phyloP scores from a whole-genome alignment of 2,888 invertebrate species.

The Tricholauxania praeusta region DNA sequence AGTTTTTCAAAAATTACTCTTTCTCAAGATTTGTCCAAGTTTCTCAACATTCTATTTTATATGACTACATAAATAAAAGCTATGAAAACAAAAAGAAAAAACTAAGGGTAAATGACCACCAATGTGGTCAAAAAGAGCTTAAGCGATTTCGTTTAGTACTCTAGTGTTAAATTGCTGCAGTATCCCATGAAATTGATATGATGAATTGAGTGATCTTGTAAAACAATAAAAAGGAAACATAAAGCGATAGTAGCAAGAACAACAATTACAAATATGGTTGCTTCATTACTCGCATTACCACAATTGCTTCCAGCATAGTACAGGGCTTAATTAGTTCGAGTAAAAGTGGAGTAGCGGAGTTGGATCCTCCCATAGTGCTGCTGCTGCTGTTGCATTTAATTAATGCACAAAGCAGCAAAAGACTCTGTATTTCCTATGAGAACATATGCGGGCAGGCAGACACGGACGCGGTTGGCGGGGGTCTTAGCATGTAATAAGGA shows the following conservation, averaged over 20 bases:
- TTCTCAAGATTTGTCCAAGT: too few relatives aligned
- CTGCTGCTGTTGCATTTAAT: conserved; percentile 17
- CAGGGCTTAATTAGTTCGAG: conserved; percentile 18
- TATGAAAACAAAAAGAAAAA: too few relatives aligned
- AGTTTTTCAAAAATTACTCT: too few relatives aligned
- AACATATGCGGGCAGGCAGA: background rate
- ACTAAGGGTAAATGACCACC: too few relatives aligned
- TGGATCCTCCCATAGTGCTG: conserved; percentile 1
- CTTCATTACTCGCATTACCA: background rate
- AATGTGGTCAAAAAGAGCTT: too few relatives aligned
- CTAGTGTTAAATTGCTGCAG: too few relatives aligned
- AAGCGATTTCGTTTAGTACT: too few relatives aligned
- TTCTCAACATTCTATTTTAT: too few relatives aligned
- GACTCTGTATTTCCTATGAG: background rate
- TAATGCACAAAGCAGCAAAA: conserved; percentile 7
- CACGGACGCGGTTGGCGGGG: background rate
- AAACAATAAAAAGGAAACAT: conserved; percentile 12
- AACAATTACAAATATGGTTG: conserved; percentile 14
- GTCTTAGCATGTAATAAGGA: too few relatives aligned
- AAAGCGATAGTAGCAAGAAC: conserved; percentile 19
- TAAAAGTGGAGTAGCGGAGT: background rate
- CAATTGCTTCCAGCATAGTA: background rate
- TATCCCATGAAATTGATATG: too few relatives aligned
- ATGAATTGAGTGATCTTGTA: background rate
- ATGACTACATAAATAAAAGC: too few relatives aligned